phyloP scores from a whole-genome alignment of 1,140 invertebrate genomes.

The Lucilia cuprina region DNA sequence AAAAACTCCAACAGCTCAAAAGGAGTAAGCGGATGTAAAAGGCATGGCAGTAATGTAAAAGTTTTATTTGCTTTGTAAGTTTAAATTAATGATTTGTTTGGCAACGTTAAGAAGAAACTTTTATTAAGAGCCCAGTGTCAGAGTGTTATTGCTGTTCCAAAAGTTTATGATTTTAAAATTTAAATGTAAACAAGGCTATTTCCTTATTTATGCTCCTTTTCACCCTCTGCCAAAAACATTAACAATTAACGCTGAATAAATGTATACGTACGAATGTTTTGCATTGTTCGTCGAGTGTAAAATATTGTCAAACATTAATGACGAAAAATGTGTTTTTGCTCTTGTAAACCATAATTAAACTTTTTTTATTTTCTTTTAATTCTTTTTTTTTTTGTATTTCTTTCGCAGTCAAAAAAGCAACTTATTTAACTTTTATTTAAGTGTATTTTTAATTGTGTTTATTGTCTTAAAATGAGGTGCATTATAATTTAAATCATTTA shows the following conservation, averaged over 20 bases:
- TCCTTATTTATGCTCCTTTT: not conserved
- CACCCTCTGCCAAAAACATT: not conserved
- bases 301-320: conserved; percentile 15
- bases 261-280: too few relatives aligned
- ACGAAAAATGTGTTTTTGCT: not conserved
- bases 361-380: not conserved
- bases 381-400: too few relatives aligned
- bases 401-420: not conserved
- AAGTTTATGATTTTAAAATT: conserved; percentile 21
- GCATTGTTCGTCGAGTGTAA: not conserved
- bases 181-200: not conserved
- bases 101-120: not conserved
- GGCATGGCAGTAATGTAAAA: not conserved
- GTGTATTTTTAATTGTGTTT: conserved; percentile 22
- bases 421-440: not conserved
- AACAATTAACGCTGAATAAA: not conserved
- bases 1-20: not conserved
- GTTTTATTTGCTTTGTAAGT: not conserved
- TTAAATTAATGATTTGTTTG: conserved; percentile 28
- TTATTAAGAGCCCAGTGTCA: not conserved
- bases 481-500: not conserved
- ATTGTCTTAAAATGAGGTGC: not conserved
- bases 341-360: conserved; percentile 22
- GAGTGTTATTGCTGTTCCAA: not conserved
- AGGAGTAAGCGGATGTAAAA: not conserved